Evolutionary conservation across 2,888 invertebrate genomes (phyloP), one percentile per base, ranked within the genome.

Genomic region (Seira ritae): DNA sequence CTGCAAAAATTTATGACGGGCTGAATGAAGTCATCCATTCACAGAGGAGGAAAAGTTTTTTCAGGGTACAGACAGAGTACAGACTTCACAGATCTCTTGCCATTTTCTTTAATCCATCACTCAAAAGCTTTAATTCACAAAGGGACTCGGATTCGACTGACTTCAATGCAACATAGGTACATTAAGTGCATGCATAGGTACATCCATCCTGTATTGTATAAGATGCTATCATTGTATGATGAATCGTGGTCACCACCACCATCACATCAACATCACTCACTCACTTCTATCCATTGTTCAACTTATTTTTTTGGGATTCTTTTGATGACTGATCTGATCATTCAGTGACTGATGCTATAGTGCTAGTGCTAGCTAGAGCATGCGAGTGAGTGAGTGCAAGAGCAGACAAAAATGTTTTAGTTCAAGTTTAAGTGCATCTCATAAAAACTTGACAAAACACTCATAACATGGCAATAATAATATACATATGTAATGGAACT

Each of bases 351-450:
- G 42, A 42, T 42, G 42, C 6, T 8, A 42, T 6, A 42, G 12
- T 42, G 6, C 12, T 42, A 42, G 12, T 8, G 12, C 42, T 6
- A 12, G 12, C 6, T 12, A 42, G 42, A 42, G 42, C 42, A 42
- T 20, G 46, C 65, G 72, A 66, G 22, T 66, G 72, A 79, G 19
- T 24, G 79, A 79, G 62, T 23, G 22, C 15, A 4, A 66, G 20
- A 20, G 66, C 10, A 22, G 23, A 66, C 20, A 66, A 66, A 66
- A 66, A 66, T 66, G 23, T 84, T 77, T 78, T 78, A 74, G 83
- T 74, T 84, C 79, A 79, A 79, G 84, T 84, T 84, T 84, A 84
- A 84, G 80, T 84, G 84, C 76, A 80, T 75, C 84, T 68, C 84
- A 80, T 84, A 84, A 84, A 66, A 84, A 84, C 72, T 79, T 80